Evolutionary conservation across 64 coral and sea anemone genomes (phyloP).

Genomic region (Stichodactyla helianthus): DNA sequence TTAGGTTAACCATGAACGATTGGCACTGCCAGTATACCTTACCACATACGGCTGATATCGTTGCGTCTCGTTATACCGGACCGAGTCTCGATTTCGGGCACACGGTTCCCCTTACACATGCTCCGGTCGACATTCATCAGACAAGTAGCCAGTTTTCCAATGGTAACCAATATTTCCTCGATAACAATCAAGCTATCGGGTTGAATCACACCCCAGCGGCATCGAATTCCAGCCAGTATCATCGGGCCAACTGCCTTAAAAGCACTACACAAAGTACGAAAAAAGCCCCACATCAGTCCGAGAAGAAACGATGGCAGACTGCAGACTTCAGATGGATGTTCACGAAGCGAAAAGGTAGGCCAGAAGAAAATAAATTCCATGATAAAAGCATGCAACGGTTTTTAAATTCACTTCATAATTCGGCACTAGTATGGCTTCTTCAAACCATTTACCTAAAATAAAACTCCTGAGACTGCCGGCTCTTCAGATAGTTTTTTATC

Average conservation of each 20-base stretch:
- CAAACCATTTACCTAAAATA: neutral
- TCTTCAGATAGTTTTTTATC: neutral
- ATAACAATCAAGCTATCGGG: conserved; percentile 15
- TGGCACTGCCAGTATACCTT: conserved; percentile 66
- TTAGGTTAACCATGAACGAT: conserved; percentile 45
- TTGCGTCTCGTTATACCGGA: conserved; percentile 12
- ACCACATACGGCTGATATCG: conserved; percentile 33
- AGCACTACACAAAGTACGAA: neutral
- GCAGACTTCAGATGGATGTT: conserved; percentile 99
- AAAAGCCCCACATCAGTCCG: conserved; percentile 3
- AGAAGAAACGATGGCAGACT: conserved; percentile 99
- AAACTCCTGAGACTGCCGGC: neutral
- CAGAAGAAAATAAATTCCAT: neutral
- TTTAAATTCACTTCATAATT: neutral
- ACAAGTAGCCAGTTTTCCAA: conserved; percentile 16
- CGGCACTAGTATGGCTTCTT: neutral
- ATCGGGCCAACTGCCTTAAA: neutral
- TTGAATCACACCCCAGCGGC: neutral
- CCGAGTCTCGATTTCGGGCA: conserved; percentile 67
- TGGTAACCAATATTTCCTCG: conserved; percentile 10
- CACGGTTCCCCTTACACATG: conserved; percentile 81
- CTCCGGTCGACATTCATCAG: conserved; percentile 44
- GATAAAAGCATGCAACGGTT: neutral
- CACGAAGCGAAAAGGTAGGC: conserved; percentile 89
- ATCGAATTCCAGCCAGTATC: neutral